Evolutionary conservation across 2,888 invertebrate species (phyloP).

Genomic region (Pandemis cinnamomeana): DNA sequence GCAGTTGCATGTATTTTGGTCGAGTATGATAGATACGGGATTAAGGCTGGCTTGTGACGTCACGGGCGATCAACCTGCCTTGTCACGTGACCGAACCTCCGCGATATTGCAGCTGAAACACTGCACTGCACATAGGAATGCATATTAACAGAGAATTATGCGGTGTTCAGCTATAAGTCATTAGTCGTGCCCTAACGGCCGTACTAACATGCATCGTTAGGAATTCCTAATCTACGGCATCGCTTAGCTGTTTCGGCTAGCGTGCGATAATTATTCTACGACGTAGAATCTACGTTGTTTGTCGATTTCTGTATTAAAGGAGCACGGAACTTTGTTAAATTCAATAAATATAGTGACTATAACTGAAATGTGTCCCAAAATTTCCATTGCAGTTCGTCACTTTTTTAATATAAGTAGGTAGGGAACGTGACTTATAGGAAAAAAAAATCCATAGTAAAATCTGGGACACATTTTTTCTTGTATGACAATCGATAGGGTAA

Average conservation of each 20-base stretch:
- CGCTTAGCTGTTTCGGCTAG: conserved; percentile 9
- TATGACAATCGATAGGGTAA: too few species aligned
- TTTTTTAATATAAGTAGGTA: too few species aligned
- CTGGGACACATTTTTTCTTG: too few species aligned
- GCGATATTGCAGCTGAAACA: conserved; percentile 29
- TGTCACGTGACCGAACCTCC: conserved; percentile 35
- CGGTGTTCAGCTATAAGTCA: conserved; percentile 37
- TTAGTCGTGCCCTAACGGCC: conserved; percentile 15
- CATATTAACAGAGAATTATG: conserved; percentile 41
- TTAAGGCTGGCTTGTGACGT: conserved; percentile 30
- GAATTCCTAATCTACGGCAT: conserved; percentile 38
- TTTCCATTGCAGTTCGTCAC: too few species aligned
- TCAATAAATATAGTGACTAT: too few species aligned
- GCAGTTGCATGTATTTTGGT: conserved; percentile 22
- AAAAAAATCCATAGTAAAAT: too few species aligned
- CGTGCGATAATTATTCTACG: not conserved
- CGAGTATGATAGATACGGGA: conserved; percentile 40
- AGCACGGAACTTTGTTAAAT: not conserved
- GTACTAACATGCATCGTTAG: conserved; percentile 27
- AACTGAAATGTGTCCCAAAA: too few species aligned
- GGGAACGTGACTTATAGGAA: too few species aligned
- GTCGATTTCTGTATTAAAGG: not conserved
- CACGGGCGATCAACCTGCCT: conserved; percentile 40
- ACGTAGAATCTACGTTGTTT: not conserved
- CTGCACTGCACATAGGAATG: conserved; percentile 23